Base-by-base conservation (phyloP, 2,888 invertebrate species). In the Dynastes tityus region DNA sequence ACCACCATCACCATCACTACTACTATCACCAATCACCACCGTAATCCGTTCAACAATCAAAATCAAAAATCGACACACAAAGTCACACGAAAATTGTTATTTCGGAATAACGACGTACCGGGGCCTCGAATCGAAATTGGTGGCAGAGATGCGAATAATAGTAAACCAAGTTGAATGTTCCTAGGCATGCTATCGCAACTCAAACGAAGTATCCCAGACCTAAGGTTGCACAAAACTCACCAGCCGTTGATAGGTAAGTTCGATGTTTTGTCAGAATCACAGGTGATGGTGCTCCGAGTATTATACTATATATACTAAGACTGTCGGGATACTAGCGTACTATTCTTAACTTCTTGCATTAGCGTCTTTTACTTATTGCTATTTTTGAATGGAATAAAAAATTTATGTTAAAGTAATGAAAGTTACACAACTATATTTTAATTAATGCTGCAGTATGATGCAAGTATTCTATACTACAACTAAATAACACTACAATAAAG, bases 121-220 rank as follows among this genome's bases (percentile, higher is more conserved):
- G 49, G 68, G 45, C 45, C 68, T 68, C 68, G 68, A 51, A 16
- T 73, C 58, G 73, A 55, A 64, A 70, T 76, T 55, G 67, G 53
- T 64, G 74, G 67, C 73, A 53, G 65, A 65, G 77, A 80, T 84
- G 83, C 80, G 83, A 82, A 84, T 83, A 82, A 84, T 82, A 82
- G 82, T 83, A 82, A 85, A 85, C 84, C 86, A 83, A 86, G 86
- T 85, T 83, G 83, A 85, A 83, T 84, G 87, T 90, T 90, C 93
- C 92, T 93, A 95, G 95, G 95, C 93, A 94, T 95, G 94, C 93
- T 95, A 92, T 93, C 94, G 91, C 94, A 95, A 91, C 93, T 95
- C 91, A 95, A 95, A 93, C 92, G 95, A 92, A 95, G 95, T 92
- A 93, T 95, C 91, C 95, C 95, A 89, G 95, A 95, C 91, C 93